These are phyloP conservation scores for Distichodus sexfasciatus DNA, from an alignment of 2,797 vertebrate species.

Conservation along the genomic window DNA sequence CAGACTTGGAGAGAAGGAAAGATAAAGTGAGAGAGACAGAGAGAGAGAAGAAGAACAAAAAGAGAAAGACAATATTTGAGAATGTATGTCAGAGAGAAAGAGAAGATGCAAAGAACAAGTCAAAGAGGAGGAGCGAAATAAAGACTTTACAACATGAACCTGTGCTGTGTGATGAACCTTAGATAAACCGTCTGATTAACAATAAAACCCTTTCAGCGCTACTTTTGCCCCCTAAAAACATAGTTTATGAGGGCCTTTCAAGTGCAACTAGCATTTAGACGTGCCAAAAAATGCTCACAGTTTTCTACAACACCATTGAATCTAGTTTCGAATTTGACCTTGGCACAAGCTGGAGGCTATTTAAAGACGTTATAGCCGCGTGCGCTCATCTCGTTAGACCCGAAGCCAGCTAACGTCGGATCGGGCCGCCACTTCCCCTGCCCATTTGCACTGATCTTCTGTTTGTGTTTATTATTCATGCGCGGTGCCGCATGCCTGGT, in stretches of 20 bases:
- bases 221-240: too few species aligned
- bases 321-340: not conserved
- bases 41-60: too few species aligned
- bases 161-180: too few species aligned
- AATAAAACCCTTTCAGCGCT: too few species aligned
- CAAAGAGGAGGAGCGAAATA: too few species aligned
- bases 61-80: too few species aligned
- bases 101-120: too few species aligned
- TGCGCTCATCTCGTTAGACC: not conserved
- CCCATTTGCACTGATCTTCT: slow-evolving; percentile 17
- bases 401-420: not conserved
- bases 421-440: slow-evolving; percentile 3
- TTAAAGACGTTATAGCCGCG: not conserved
- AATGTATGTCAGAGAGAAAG: too few species aligned
- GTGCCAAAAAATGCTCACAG: slow-evolving; percentile 6
- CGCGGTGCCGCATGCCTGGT: slow-evolving; percentile 29
- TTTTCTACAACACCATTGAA: slow-evolving; percentile 45
- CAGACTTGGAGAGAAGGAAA: too few species aligned
- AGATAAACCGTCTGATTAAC: too few species aligned
- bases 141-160: too few species aligned
- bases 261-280: not conserved
- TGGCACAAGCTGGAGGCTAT: not conserved
- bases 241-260: not conserved
- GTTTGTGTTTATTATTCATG: slow-evolving; percentile 23
- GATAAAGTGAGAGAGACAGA: too few species aligned